A percentile compares a stretch with the other conserved stretches of the same genome.
Evolutionary conservation across 2,888 invertebrate species (phyloP).

Genomic region (Colletes collaris): DNA sequence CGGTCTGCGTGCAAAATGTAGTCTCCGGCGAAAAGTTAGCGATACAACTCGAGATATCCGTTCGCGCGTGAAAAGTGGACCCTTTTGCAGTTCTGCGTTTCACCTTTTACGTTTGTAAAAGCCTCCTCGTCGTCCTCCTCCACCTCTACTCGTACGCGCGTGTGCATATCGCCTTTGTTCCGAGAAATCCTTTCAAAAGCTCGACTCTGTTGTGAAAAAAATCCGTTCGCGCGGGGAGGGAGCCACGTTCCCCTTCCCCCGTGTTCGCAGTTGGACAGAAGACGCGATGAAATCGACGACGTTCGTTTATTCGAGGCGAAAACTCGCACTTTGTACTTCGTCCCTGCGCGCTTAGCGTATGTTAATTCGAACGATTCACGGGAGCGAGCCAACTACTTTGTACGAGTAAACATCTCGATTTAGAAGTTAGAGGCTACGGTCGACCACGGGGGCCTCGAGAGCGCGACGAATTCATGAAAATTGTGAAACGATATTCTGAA

Average conservation of each 20-base stretch:
- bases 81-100: constrained; percentile 5
- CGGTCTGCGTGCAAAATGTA: too few species aligned
- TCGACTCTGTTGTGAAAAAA: constrained; percentile 6
- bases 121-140: too few species aligned
- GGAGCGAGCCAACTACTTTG: constrained; percentile 1
- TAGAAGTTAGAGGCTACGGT: constrained; percentile 7
- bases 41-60: constrained; percentile 31
- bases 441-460: neutral
- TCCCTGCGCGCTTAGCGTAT: constrained; percentile 6
- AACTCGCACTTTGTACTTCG: constrained; percentile 22
- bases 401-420: constrained; percentile 37
- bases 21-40: neutral
- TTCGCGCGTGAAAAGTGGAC: constrained; percentile 26
- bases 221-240: neutral
- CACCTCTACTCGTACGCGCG: neutral
- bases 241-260: neutral
- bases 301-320: neutral
- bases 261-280: neutral
- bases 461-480: constrained; percentile 15
- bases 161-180: neutral
- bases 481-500: constrained; percentile 26
- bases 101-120: constrained; percentile 38
- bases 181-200: constrained; percentile 31
- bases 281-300: neutral
- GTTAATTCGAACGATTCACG: constrained; percentile 33